These are phyloP conservation scores for Amorpha juglandis DNA, from an alignment of 2,888 invertebrate species.

Conservation along the genomic window DNA sequence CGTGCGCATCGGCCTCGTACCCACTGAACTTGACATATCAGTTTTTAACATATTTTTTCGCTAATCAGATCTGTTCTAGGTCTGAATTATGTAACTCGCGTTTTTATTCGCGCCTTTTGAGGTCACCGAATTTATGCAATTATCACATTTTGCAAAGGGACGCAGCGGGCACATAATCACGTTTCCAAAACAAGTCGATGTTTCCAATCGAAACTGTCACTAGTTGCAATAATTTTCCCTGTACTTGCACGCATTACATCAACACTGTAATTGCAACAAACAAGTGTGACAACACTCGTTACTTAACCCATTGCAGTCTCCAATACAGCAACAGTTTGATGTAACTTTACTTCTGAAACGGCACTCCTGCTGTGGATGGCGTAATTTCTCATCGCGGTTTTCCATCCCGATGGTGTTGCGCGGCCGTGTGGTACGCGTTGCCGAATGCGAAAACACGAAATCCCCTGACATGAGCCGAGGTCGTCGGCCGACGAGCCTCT, in stretches of 20 bases:
- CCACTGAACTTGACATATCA: constrained; percentile 80
- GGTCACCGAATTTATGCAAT: constrained; percentile 33
- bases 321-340: constrained; percentile 64
- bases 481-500: constrained; percentile 68
- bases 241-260: constrained; percentile 63
- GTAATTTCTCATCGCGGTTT: constrained; percentile 61
- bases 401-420: constrained; percentile 53
- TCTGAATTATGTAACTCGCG: constrained; percentile 42
- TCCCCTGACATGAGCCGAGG: constrained; percentile 69
- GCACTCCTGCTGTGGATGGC: constrained; percentile 50
- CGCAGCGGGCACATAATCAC: neutral
- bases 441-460: constrained; percentile 55
- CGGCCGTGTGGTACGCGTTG: constrained; percentile 54
- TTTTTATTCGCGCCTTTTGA: constrained; percentile 1
- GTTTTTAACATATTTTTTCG: constrained; percentile 68
- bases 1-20: constrained; percentile 70
- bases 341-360: constrained; percentile 55
- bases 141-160: constrained; percentile 13
- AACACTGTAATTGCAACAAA: constrained; percentile 69
- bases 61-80: constrained; percentile 53
- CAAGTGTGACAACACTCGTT: constrained; percentile 77
- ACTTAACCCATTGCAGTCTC: constrained; percentile 72
- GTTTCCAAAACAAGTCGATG: constrained; percentile 7
- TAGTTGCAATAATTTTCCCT: constrained; percentile 41
- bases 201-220: constrained; percentile 10